A percentile compares a stretch with the other conserved stretches of the same genome.
phyloP scores from a whole-genome alignment of 2,113 vertebrate genomes.

The Scopus umbretta region DNA sequence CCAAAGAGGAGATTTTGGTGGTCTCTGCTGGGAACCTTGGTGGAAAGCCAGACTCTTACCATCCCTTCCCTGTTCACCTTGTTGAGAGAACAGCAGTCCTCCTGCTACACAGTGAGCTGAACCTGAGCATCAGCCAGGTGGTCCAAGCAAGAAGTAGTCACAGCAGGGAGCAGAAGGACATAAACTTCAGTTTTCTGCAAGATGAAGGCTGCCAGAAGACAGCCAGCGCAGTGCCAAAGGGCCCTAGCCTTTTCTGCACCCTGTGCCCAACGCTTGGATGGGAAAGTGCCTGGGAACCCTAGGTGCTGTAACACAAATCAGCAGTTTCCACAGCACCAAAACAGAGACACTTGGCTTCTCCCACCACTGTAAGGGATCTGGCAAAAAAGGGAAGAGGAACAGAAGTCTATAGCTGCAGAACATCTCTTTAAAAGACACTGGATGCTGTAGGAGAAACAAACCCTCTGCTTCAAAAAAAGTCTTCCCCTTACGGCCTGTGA shows the following conservation, averaged over 20 bases:
- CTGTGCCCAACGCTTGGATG: not conserved
- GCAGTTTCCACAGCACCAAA: not conserved
- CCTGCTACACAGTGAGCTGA: not conserved
- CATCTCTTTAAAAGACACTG: not conserved
- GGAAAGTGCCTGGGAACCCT: not conserved
- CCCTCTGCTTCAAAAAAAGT: not conserved
- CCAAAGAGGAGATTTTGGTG: not conserved
- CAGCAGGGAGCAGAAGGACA: not conserved
- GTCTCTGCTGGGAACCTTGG: not conserved
- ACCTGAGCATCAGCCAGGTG: not conserved
- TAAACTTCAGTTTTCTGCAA: not conserved
- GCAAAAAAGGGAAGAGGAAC: not conserved
- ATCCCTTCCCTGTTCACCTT: too few species aligned
- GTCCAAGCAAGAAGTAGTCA: not conserved
- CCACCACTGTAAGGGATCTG: not conserved
- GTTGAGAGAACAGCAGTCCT: not conserved
- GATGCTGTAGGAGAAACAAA: not conserved
- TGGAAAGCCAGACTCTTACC: not conserved
- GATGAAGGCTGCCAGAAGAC: not conserved
- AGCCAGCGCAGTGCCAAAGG: not conserved
- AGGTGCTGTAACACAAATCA: not conserved
- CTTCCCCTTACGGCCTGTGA: not conserved
- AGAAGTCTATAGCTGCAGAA: not conserved
- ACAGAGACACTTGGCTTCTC: not conserved
- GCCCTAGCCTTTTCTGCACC: not conserved